These are phyloP conservation scores for Andrena cerasifolii DNA, from an alignment of 1,140 invertebrate genomes.

Conservation along the genomic window DNA sequence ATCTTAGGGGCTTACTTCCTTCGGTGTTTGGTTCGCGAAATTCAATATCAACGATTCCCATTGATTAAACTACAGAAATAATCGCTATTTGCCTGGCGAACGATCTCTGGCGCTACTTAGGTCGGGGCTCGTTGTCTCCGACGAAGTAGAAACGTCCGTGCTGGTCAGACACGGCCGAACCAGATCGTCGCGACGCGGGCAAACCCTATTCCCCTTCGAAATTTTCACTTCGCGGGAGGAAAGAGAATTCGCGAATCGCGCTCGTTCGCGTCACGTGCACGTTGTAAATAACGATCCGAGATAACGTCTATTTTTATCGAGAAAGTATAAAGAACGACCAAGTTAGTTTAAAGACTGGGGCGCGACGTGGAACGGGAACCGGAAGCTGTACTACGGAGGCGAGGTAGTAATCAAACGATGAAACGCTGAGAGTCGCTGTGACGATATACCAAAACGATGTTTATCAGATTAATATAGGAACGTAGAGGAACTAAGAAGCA, in stretches of 20 bases:
- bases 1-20: neutral
- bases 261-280: slow-evolving; percentile 5
- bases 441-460: slow-evolving; percentile 82
- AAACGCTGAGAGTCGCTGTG: slow-evolving; percentile 80
- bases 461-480: slow-evolving; percentile 68
- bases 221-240: neutral
- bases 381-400: slow-evolving; percentile 49
- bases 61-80: neutral
- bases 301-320: slow-evolving; percentile 74
- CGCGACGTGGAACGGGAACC: slow-evolving; percentile 18
- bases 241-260: neutral
- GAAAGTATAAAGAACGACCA: slow-evolving; percentile 69
- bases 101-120: neutral
- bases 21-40: neutral
- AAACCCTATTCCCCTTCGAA: neutral
- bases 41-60: neutral
- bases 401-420: slow-evolving; percentile 78
- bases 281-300: slow-evolving; percentile 61
- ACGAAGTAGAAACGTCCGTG: slow-evolving; percentile 27
- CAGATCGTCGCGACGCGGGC: neutral
- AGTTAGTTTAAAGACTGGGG: slow-evolving; percentile 47
- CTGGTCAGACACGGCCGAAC: neutral
- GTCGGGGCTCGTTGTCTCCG: neutral
- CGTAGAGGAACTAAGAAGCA: slow-evolving; percentile 55
- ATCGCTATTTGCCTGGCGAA: neutral